A percentile compares a stretch with the other conserved stretches of the same genome.
Conservation (phyloP, 2,113 vertebrate genomes). For the Salvelinus fontinalis region DNA sequence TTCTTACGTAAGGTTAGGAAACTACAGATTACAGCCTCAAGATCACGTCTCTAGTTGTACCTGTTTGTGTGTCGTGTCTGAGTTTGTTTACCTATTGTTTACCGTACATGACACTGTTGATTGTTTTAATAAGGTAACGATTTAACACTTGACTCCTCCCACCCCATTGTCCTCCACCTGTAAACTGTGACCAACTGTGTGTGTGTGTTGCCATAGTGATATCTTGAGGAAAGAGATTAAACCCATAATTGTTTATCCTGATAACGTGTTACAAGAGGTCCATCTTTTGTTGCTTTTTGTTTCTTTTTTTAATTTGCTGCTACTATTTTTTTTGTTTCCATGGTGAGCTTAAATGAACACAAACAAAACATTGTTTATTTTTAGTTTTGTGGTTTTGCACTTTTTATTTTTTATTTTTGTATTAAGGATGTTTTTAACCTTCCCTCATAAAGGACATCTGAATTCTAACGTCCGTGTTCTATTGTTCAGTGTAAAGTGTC, state of each 20-base stretch:
- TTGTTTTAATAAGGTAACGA: constrained; percentile 68
- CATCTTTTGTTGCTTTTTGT: constrained; percentile 31
- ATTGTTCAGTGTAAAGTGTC: too few relatives aligned
- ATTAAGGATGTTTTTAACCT: constrained; percentile 52
- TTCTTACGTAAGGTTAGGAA: not conserved
- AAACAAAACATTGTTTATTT: constrained; percentile 65
- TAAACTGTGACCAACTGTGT: constrained; percentile 68
- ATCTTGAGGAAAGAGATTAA: constrained; percentile 66
- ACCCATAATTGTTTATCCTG: constrained; percentile 63
- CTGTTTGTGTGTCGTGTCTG: constrained; percentile 17
- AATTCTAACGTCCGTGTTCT: constrained; percentile 70
- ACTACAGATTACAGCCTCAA: not conserved
- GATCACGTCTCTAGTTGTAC: constrained; percentile 16
- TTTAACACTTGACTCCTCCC: constrained; percentile 69
- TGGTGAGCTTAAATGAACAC: constrained; percentile 61
- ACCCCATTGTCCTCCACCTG: constrained; percentile 65
- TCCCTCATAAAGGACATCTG: constrained; percentile 63
- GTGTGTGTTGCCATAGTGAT: constrained; percentile 77
- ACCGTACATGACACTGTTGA: constrained; percentile 60
- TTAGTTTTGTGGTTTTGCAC: constrained; percentile 61
- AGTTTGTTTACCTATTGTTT: constrained; percentile 46
- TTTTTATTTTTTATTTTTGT: constrained; percentile 62
- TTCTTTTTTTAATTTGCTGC: constrained; percentile 68
- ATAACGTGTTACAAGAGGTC: constrained; percentile 68
- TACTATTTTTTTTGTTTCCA: constrained; percentile 62